Evolutionary conservation across 2,888 invertebrate genomes (phyloP).

Genomic region (Nomada hirtipes): DNA sequence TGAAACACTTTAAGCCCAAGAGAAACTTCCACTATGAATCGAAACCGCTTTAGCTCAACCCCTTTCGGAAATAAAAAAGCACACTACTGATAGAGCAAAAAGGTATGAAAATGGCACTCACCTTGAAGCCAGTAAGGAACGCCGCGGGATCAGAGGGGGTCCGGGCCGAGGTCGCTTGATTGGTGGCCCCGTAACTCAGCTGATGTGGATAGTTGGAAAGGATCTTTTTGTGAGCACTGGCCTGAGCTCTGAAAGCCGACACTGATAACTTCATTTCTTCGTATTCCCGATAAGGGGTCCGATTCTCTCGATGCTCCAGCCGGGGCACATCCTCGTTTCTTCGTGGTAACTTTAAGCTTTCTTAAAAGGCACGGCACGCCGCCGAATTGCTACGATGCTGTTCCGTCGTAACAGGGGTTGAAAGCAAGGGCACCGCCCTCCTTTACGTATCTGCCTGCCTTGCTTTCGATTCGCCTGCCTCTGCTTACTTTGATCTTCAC

Average conservation of each 20-base stretch:
- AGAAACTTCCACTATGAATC: no score
- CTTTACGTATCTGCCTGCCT: constrained; percentile 6
- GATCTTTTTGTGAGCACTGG: constrained; percentile 95
- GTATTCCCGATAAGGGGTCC: constrained; percentile 76
- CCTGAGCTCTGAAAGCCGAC: constrained; percentile 94
- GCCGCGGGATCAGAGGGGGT: constrained; percentile 85
- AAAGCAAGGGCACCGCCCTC: neutral
- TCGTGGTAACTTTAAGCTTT: constrained; percentile 67
- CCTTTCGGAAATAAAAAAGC: neutral
- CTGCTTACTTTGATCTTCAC: constrained; percentile 4
- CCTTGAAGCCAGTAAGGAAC: constrained; percentile 86
- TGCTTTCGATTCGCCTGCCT: neutral
- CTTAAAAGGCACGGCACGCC: constrained; percentile 57
- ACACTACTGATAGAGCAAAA: neutral
- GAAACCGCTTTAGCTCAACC: neutral
- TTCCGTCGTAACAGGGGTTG: constrained; percentile 29
- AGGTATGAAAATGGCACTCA: constrained; percentile 75
- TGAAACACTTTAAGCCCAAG: no score
- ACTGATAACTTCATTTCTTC: constrained; percentile 93
- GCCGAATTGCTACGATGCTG: constrained; percentile 47
- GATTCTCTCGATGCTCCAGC: constrained; percentile 70
- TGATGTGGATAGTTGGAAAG: constrained; percentile 91
- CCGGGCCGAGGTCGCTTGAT: constrained; percentile 81
- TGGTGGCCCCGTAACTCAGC: constrained; percentile 88
- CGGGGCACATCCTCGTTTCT: constrained; percentile 73